Evolutionary conservation across 2,888 invertebrate genomes (phyloP).

Genomic region (Meganola albula): DNA sequence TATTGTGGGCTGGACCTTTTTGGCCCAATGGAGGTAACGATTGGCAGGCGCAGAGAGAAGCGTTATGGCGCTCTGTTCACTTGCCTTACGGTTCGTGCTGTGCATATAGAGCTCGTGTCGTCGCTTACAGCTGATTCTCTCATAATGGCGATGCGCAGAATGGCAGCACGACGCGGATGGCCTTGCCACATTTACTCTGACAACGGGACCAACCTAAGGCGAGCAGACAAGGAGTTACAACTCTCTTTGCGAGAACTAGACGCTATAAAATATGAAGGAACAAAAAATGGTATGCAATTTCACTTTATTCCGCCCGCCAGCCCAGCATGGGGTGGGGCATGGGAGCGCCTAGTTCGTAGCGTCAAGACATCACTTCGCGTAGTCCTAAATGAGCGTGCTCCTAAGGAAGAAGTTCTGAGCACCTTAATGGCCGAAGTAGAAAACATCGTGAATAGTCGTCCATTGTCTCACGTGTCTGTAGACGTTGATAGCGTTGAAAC

Average conservation of each 20-base stretch:
- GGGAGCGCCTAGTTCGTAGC: not conserved
- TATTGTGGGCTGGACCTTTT: constrained; percentile 23
- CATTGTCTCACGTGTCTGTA: not conserved
- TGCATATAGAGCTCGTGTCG: constrained; percentile 17
- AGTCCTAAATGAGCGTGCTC: not conserved
- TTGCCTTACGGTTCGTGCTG: too few relatives aligned
- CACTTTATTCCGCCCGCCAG: not conserved
- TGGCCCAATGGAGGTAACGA: constrained; percentile 21
- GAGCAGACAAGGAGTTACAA: constrained; percentile 17
- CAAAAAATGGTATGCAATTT: not conserved
- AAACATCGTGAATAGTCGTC: not conserved
- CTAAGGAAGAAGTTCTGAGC: not conserved
- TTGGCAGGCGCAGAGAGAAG: constrained; percentile 17
- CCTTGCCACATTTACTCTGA: too few relatives aligned
- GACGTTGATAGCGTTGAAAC: not conserved
- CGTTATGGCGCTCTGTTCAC: constrained; percentile 24
- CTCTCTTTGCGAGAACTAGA: constrained; percentile 10
- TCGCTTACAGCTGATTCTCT: constrained; percentile 16
- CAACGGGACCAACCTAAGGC: constrained; percentile 21
- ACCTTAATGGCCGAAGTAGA: not conserved
- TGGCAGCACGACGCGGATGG: too few relatives aligned
- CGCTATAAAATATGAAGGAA: too few relatives aligned
- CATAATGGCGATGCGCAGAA: constrained; percentile 21
- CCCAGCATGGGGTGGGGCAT: not conserved
- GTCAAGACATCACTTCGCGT: not conserved